Evolutionary conservation across 2,888 invertebrate genomes (phyloP).

Genomic region (Lissocephala sabroskyi): DNA sequence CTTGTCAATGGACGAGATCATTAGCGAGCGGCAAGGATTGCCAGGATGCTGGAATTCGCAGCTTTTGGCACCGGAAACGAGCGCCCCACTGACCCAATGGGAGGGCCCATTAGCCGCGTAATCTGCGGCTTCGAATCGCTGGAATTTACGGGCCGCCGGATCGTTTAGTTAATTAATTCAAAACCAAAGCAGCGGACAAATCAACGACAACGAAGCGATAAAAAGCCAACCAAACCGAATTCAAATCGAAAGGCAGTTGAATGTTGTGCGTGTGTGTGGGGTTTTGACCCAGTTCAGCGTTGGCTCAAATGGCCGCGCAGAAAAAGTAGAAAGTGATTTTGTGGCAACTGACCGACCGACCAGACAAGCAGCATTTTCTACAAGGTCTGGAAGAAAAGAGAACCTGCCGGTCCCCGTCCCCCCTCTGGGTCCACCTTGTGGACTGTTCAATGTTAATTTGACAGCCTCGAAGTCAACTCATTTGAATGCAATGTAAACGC

Average conservation of each 20-base stretch:
- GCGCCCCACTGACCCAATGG: too few species aligned
- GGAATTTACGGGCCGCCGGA: conserved; percentile 12
- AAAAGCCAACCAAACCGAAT: conserved; percentile 23
- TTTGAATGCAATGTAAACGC: conserved; percentile 55
- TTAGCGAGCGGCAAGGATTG: too few species aligned
- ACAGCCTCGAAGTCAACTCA: conserved; percentile 46
- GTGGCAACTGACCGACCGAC: not conserved
- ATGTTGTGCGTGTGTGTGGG: conserved; percentile 2
- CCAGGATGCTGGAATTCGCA: too few species aligned
- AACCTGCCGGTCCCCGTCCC: too few species aligned
- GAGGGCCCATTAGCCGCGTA: not conserved
- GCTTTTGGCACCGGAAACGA: too few species aligned
- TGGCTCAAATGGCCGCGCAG: conserved; percentile 36
- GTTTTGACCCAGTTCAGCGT: conserved; percentile 43
- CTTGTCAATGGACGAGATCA: too few species aligned
- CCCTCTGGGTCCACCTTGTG: not conserved
- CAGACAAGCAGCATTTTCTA: not conserved
- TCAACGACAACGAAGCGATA: conserved; percentile 29
- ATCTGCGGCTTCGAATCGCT: not conserved
- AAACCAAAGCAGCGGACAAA: conserved; percentile 40
- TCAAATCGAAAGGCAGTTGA: conserved; percentile 46
- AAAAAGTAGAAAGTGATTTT: conserved; percentile 51
- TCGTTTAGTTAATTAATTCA: conserved; percentile 53
- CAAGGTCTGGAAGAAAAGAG: not conserved
- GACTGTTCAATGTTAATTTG: conserved; percentile 40